Base-by-base conservation (phyloP, 2,797 vertebrate species). In the Cynopterus sphinx region DNA sequence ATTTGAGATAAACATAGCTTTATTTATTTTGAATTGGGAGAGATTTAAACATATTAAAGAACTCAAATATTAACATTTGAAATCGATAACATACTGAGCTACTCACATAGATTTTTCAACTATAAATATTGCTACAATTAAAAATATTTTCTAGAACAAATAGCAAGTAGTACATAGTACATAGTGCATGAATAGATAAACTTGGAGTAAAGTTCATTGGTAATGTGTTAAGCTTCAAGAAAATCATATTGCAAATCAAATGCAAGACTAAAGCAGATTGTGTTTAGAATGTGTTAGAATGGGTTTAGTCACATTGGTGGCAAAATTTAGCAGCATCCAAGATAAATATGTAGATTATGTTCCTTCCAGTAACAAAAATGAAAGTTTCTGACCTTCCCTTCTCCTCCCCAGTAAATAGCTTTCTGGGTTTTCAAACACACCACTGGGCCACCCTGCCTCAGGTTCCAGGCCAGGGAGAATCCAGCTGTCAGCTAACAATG, bases 81-180 rank as follows among this genome's bases (percentile, higher is more conserved):
- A 90, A 92, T 36, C 73, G 39, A 67, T 68, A 55, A 87, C 11
- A 86, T 57, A 46, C 39, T 57, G 6, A 9, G 15, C 21, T 78
- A 75, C 28, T 81, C 21, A 55, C 28, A 31, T 4, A 68, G 33
- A 67, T 36, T 74, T 92, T 81, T 43, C 59, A 61, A 65, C 26
- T 59, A 12, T 43, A 90, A 92, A 63, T 81, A 36, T 63, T 31
- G 51, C 28, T 70, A 24, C 4, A 85, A 8, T 81, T 73, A 75
- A 79, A 77, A 90, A 7, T 33, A 67, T n/a, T 61, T 96, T 94
- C 82, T 46, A 92, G 73, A 87, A 96, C 22, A 78, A 93, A 82
- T 46, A 49, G 39, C 28, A 70, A 57, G 13, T 10, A 57, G 15
- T 43, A 28, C 26, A 28, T 46, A 43, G 21, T 46, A 46, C 46